Evolutionary conservation across 1,140 invertebrate species (phyloP).

Genomic region (Drosophila subpulchrella): DNA sequence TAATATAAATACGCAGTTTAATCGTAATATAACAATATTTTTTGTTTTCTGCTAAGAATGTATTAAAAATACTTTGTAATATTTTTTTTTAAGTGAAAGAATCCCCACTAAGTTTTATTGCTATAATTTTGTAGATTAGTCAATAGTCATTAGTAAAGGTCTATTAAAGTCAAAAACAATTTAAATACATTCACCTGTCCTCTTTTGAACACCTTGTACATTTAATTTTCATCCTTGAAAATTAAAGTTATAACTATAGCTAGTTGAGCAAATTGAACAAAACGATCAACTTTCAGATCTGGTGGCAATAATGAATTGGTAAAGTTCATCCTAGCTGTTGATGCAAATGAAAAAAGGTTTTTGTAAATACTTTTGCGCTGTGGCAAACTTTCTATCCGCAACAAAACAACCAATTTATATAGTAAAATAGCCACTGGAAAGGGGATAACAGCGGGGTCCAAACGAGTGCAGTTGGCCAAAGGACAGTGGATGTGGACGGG

Average conservation of each 20-base stretch:
- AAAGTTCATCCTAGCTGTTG: background rate
- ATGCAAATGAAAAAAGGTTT: conserved; percentile 1
- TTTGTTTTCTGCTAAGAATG: no score
- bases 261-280: background rate
- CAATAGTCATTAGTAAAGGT: no score
- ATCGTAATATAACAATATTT: no score
- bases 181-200: no score
- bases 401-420: conserved; percentile 9
- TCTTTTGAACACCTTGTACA: background rate
- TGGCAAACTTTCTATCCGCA: conserved; percentile 14
- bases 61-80: no score
- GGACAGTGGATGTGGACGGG: conserved; percentile 3
- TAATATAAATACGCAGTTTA: no score
- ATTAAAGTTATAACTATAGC: background rate
- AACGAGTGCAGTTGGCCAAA: conserved; percentile 10
- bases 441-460: conserved; percentile 12
- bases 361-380: background rate
- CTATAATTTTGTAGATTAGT: no score
- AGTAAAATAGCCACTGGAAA: background rate
- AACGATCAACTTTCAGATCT: conserved; percentile 8
- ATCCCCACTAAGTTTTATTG: no score
- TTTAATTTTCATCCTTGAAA: background rate
- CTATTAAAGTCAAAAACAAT: no score
- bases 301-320: conserved; percentile 1
- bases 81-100: no score